Evolutionary conservation across 2,113 vertebrate genomes (phyloP).

Genomic region (Hyla sarda): DNA sequence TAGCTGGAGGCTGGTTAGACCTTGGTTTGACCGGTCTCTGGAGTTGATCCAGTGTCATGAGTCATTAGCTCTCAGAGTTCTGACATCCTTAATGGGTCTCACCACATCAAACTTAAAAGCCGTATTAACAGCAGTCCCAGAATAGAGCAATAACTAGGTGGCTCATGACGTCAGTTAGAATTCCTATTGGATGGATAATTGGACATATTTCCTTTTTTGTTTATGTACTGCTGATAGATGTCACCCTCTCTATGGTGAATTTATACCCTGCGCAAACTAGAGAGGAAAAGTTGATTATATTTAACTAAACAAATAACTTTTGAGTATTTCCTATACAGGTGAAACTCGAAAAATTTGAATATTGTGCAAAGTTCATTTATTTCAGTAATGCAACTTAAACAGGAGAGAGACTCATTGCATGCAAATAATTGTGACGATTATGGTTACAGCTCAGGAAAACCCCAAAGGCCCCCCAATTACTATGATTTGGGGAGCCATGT

Average conservation of each 20-base stretch:
- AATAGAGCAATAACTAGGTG: neutral
- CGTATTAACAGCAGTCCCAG: neutral
- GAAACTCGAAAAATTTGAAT: no score
- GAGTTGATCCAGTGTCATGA: neutral
- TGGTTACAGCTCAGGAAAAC: no score
- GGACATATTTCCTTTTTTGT: neutral
- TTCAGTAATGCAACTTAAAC: no score
- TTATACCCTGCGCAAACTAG: neutral
- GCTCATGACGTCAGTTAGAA: neutral
- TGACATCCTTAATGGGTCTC: conserved; percentile 13
- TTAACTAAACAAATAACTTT: neutral
- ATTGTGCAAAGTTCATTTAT: no score
- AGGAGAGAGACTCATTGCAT: no score
- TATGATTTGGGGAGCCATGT: no score
- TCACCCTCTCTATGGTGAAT: neutral
- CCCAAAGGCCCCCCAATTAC: no score
- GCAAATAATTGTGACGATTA: no score
- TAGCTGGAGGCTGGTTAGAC: neutral
- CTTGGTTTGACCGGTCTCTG: conserved; percentile 3
- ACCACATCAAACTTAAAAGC: neutral
- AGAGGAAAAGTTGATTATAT: neutral
- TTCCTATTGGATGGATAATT: conserved; percentile 5
- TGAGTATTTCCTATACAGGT: neutral
- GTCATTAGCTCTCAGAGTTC: neutral
- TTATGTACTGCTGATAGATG: neutral